phyloP scores from a whole-genome alignment of 2,113 vertebrate genomes.

The Speoplatyrhinus poulsoni region DNA sequence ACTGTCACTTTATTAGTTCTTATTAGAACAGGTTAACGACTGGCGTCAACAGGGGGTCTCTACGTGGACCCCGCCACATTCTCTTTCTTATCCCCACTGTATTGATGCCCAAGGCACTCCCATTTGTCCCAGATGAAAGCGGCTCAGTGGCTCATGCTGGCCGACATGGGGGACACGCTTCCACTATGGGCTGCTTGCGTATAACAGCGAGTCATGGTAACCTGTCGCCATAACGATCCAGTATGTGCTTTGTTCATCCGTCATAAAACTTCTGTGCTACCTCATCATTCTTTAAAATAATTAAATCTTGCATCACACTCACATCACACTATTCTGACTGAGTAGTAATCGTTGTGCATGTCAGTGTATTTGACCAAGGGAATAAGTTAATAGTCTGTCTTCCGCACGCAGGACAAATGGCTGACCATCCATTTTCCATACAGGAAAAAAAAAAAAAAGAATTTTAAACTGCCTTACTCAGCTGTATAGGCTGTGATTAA shows the following conservation, averaged over 20 bases:
- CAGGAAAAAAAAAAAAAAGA: not conserved
- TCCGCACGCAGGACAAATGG: not conserved
- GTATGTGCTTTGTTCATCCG: too few relatives aligned
- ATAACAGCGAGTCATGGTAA: slow-evolving; percentile 28
- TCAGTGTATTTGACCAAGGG: too few relatives aligned
- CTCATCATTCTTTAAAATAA: too few relatives aligned
- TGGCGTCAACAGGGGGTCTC: slow-evolving; percentile 9
- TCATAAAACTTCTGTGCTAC: too few relatives aligned
- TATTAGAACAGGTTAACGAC: slow-evolving; percentile 54
- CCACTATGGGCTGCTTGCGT: slow-evolving; percentile 14
- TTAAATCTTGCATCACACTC: too few relatives aligned
- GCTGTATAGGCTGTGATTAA: slow-evolving; percentile 11
- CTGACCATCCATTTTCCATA: not conserved
- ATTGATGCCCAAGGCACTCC: slow-evolving; percentile 12
- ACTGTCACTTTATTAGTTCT: slow-evolving; percentile 56
- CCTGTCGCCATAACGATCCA: not conserved
- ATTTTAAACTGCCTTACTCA: slow-evolving; percentile 2
- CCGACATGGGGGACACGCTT: too few relatives aligned
- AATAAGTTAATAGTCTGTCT: not conserved
- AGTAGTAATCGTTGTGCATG: too few relatives aligned
- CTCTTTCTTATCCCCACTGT: not conserved
- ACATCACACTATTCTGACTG: too few relatives aligned
- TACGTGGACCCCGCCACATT: not conserved
- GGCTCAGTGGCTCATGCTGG: slow-evolving; percentile 1
- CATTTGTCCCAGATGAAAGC: slow-evolving; percentile 11